Conservation (phyloP, 2,888 invertebrate genomes). For the Phyllotreta cruciferae region DNA sequence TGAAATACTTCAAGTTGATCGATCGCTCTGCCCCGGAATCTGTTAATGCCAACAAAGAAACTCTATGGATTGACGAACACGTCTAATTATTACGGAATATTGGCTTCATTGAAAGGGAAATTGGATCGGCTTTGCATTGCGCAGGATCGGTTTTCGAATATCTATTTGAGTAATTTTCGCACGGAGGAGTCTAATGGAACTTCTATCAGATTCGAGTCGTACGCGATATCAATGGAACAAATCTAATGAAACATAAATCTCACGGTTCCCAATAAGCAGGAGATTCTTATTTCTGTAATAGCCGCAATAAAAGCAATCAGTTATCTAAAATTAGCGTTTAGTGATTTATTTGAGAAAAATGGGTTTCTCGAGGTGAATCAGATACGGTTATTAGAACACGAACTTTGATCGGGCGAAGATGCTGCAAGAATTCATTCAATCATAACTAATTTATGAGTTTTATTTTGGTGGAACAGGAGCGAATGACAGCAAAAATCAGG, state of each 20-base stretch:
- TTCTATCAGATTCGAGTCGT: conserved; percentile 20
- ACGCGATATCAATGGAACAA: conserved; percentile 21
- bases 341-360: conserved; percentile 33
- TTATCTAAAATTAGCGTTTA: conserved; percentile 29
- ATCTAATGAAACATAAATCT: conserved; percentile 30
- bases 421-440: background rate
- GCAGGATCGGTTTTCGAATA: background rate
- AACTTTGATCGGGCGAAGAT: conserved; percentile 8
- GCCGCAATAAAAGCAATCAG: conserved; percentile 27
- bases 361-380: conserved; percentile 19
- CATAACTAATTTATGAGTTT: conserved; percentile 2
- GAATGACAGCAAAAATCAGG: too few relatives aligned
- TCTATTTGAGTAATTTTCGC: conserved; percentile 8
- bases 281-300: conserved; percentile 30
- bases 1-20: conserved; percentile 31
- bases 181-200: conserved; percentile 12
- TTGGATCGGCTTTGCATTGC: conserved; percentile 2
- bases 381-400: conserved; percentile 27
- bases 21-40: conserved; percentile 25
- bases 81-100: conserved; percentile 27
- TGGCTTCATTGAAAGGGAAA: conserved; percentile 31
- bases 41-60: conserved; percentile 24
- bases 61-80: conserved; percentile 19
- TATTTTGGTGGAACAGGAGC: too few relatives aligned
- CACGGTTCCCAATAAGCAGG: conserved; percentile 24